Conservation (phyloP, 2,113 vertebrate species). For the Rissa tridactyla region DNA sequence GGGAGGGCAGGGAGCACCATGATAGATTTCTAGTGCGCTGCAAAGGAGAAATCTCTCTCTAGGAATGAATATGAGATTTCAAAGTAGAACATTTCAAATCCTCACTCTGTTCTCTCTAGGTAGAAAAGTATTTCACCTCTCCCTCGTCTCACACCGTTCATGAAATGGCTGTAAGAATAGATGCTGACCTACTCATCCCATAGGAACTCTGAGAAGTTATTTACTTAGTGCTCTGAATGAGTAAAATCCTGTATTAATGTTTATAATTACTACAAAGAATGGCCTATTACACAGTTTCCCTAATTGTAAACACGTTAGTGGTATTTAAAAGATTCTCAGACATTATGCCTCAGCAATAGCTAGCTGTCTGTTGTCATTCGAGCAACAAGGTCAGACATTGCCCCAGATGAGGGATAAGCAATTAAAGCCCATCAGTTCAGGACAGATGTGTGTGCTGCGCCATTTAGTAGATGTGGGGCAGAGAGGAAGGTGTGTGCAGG, state of each 20-base stretch:
- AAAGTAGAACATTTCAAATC: background rate
- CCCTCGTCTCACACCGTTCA: background rate
- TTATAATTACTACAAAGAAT: background rate
- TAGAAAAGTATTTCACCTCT: background rate
- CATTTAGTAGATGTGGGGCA: accelerated
- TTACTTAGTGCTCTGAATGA: background rate
- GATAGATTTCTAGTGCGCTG: background rate
- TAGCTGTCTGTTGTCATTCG: background rate
- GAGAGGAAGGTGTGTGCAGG: background rate
- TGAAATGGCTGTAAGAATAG: background rate
- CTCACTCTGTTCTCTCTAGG: background rate
- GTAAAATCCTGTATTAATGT: background rate
- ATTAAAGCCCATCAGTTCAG: background rate
- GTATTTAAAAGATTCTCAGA: background rate
- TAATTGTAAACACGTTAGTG: background rate
- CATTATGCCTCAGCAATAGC: background rate
- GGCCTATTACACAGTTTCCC: background rate
- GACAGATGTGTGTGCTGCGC: background rate
- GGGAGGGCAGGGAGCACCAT: background rate
- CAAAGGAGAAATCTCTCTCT: background rate
- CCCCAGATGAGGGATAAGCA: background rate
- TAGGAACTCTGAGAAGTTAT: background rate
- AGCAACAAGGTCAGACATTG: background rate
- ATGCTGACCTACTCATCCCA: background rate
- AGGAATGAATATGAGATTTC: background rate